Evolutionary conservation across 1,140 invertebrate species (phyloP), one percentile per base, ranked within the genome.

Genomic region (Xylocopa sonorina): DNA sequence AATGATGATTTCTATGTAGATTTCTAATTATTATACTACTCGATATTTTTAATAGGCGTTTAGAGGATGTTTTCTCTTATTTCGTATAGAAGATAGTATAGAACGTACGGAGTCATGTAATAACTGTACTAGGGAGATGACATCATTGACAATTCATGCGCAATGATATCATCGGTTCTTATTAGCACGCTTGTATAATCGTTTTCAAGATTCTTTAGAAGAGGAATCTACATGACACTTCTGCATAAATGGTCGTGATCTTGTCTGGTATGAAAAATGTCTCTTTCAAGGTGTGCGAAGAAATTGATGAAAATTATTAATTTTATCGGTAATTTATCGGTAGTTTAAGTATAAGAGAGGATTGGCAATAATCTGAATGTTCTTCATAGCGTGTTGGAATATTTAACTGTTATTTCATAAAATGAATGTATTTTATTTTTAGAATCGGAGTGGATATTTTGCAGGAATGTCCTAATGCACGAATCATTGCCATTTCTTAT

Each of bases 151-250:
- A 64, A 76, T 77, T 81, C 27, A 29, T 29, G 21, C 14, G n/a
- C 9, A 38, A 2, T 82, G 80, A 80, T 55, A 62, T 77, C 73
- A 83, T 46, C 34, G 55, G 10, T 75, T 76, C 32, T 66, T 81
- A 64, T 24, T 38, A 51, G 10, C 34, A 66, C 14, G 12, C 21
- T 60, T 4, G 4, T 43, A 5, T 6, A 53, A 58, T n/a, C n/a
- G 12, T 55, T 21, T 62, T 18, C 3, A 48, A 10, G 51, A 34
- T 50, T 29, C 21, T 82, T 73, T 62, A n/a, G 10, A n/a, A 27
- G 18, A 43, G 9, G 57, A 24, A 67, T 50, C 34, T 50, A 29
- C 46, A 67, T 9, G 21, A 34, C n/a, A n/a, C 4, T 9, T n/a
- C 10, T 5, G 14, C 2, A 1, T 34, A 34, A 21, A 32, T n/a